Base-by-base conservation (phyloP, 2,113 vertebrate species). In the Rhizomys pruinosus region DNA sequence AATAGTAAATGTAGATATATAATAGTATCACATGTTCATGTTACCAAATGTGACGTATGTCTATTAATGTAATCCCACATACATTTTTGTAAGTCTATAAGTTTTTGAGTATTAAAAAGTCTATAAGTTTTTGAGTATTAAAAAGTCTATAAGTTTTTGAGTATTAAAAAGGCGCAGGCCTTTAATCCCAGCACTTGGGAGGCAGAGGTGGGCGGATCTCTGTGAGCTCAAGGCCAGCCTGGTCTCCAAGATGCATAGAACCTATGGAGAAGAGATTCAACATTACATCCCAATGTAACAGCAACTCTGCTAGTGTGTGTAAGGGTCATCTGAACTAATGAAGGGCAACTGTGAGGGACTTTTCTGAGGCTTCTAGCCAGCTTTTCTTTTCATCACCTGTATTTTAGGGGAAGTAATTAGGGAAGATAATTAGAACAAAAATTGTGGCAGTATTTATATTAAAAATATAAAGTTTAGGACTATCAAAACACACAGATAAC, bases 391-490 rank as follows among this genome's bases (percentile, higher is more conserved):
- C 2, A n/a, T 85, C 64, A 17, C 90, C 44, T 66, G 1, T 34
- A 52, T 87, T 32, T 90, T 27, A 64, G 34, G 61, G 42, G 76
- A 66, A 87, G n/a, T 37, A 87, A 68, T 39, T 80, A 66, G 76
- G n/a, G n/a, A n/a, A n/a, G n/a, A n/a, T 37, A 87, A 68, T 39
- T 80, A 66, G n/a, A 79, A 95, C 59, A 27, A 73, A 86, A 37
- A 39, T 68, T 44, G 47, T 68, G 73, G 34, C 25, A 39, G 22
- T 79, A 16, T 84, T 91, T 85, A 77, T 85, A 15, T 84, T 72
- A 81, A 37, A 84, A 74, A n/a, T n/a, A n/a, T n/a, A n/a, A n/a
- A n/a, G n/a, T 91, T 63, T 91, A 90, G 87, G 89, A 34, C 42
- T 66, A 37, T 78, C 57, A 94, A 91, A 55, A 85, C 15, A 87